These are phyloP conservation scores for Danio tinwini DNA, from an alignment of 2,797 vertebrate genomes.

Conservation along the genomic window DNA sequence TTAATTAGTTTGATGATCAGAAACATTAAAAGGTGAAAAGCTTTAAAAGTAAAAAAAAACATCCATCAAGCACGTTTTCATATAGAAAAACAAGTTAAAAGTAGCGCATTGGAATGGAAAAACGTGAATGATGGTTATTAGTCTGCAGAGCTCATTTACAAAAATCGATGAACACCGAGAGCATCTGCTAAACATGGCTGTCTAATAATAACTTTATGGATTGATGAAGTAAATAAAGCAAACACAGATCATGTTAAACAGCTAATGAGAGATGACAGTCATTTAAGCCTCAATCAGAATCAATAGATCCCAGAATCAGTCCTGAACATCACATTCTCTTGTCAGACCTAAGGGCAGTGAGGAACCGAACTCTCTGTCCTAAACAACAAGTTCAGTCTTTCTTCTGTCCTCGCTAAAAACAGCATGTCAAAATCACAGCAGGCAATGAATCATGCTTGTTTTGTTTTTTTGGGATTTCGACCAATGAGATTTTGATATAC, in stretches of 20 bases:
- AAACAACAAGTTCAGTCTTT: not conserved
- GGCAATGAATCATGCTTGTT: not conserved
- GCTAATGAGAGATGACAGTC: slow-evolving; percentile 38
- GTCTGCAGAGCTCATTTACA: not conserved
- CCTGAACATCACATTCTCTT: not conserved
- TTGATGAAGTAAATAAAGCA: slow-evolving; percentile 27
- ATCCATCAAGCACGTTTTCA: too few relatives aligned
- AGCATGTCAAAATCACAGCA: not conserved
- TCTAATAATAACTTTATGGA: slow-evolving; percentile 11
- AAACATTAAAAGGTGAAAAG: too few relatives aligned
- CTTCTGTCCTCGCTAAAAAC: not conserved
- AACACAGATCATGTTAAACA: slow-evolving; percentile 21
- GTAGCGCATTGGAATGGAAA: too few relatives aligned
- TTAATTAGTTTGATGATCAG: too few relatives aligned
- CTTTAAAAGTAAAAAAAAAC: too few relatives aligned
- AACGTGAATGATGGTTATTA: too few relatives aligned
- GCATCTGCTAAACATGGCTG: not conserved
- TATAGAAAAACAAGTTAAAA: too few relatives aligned
- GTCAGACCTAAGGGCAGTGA: not conserved
- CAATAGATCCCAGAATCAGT: slow-evolving; percentile 18
- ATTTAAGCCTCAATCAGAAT: slow-evolving; percentile 24
- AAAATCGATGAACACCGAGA: not conserved
- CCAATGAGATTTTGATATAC: not conserved
- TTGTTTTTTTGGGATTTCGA: not conserved
- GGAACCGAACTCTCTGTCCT: not conserved